Evolutionary conservation across 2,888 invertebrate species (phyloP), one percentile per base, ranked within the genome.

Genomic region (Gisinianus flammeolus): DNA sequence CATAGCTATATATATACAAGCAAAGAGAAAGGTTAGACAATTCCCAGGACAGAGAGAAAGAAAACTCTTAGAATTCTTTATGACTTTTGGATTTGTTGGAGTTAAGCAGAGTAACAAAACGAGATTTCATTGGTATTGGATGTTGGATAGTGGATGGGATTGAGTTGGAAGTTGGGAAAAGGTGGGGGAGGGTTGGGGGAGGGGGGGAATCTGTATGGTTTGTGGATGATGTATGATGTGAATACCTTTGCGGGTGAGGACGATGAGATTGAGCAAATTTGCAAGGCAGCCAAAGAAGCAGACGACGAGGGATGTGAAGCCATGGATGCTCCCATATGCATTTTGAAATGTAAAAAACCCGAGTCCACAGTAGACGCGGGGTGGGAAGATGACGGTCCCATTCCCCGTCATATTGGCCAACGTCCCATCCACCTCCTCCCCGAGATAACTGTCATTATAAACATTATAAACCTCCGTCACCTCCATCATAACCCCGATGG

Each of bases 201-300:
- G n/a, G n/a, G n/a, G n/a, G n/a, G n/a, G n/a, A n/a, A n/a, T n/a
- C n/a, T n/a, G n/a, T n/a, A n/a, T n/a, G n/a, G n/a, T n/a, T n/a
- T n/a, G n/a, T n/a, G n/a, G n/a, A n/a, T n/a, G n/a, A n/a, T n/a
- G n/a, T n/a, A n/a, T n/a, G n/a, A n/a, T n/a, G n/a, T n/a, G n/a
- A n/a, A n/a, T n/a, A n/a, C 96, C 95, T 35, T 93, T 92, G 19
- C 95, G 91, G 10, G 96, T 93, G 74, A 97, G 89, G 16, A 97
- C 95, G 58, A 94, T 92, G 81, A 97, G 94, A 88, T 97, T 97
- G 85, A 97, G 90, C n/a, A 93, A 91, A 87, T 97, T 97, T 78
- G 96, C 94, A 58, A 96, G 91, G 58, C 95, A 94, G 70, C 97
- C 97, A 86, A 96, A 93, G 75, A 94, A 89, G 88, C 97, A 97